These are phyloP conservation scores for Eupeodes latifasciatus DNA, from an alignment of 2,888 invertebrate species.

Conservation along the genomic window DNA sequence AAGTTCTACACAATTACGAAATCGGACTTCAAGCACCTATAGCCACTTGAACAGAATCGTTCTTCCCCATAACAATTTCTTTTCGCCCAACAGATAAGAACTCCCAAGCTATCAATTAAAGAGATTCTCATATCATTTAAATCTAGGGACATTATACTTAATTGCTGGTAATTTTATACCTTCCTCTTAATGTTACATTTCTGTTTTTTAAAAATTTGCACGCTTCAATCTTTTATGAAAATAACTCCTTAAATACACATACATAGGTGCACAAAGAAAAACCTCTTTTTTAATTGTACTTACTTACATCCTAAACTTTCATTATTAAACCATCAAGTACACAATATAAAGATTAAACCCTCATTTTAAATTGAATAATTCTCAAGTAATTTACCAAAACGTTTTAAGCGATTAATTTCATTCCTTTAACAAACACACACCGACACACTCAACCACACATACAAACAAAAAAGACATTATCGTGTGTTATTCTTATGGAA, in stretches of 20 bases:
- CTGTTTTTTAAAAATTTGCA: neutral
- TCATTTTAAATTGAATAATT: slow-evolving; percentile 55
- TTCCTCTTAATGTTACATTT: no score
- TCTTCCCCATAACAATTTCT: no score
- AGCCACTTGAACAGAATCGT: no score
- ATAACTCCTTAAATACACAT: neutral
- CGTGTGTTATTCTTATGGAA: neutral
- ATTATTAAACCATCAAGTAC: slow-evolving; percentile 17
- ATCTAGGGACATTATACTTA: no score
- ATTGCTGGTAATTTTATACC: no score
- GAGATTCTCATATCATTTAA: no score
- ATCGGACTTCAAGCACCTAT: no score
- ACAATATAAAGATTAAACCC: slow-evolving; percentile 62
- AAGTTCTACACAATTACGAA: no score
- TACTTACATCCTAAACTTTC: neutral
- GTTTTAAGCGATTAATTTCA: slow-evolving; percentile 65
- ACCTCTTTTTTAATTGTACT: neutral
- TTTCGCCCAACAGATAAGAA: no score
- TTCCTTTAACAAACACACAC: slow-evolving; percentile 32
- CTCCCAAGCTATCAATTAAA: no score
- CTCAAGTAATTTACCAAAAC: slow-evolving; percentile 62
- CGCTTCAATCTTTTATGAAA: neutral
- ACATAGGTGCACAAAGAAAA: no score
- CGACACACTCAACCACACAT: neutral
- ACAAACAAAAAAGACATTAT: neutral